A percentile compares a stretch with the other conserved stretches of the same genome.
These are phyloP conservation scores for Phytoseiulus persimilis DNA, from an alignment of 2,888 invertebrate genomes.

Conservation along the genomic window DNA sequence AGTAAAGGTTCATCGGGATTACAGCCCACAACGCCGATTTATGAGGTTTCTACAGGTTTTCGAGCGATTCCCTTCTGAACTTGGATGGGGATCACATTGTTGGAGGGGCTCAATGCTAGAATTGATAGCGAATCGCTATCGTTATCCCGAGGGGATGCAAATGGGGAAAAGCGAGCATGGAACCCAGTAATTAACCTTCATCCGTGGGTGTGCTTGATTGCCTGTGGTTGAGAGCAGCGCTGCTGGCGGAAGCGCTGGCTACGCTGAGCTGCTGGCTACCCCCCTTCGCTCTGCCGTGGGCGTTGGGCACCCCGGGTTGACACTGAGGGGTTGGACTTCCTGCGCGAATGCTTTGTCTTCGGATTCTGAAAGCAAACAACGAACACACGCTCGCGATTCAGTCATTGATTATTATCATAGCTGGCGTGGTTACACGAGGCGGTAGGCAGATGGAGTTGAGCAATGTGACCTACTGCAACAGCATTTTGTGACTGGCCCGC, in stretches of 20 bases:
- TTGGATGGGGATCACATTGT: too few relatives aligned
- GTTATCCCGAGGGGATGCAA: too few relatives aligned
- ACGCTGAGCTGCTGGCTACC: slow-evolving; percentile 39
- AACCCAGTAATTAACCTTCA: slow-evolving; percentile 7
- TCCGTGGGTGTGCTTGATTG: slow-evolving; percentile 27
- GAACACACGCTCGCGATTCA: neutral
- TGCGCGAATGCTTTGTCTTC: slow-evolving; percentile 37
- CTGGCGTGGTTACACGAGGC: neutral
- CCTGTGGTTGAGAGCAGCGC: slow-evolving; percentile 26
- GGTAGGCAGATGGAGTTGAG: neutral
- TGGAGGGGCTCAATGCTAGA: too few relatives aligned
- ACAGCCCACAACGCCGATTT: too few relatives aligned
- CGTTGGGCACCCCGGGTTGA: slow-evolving; percentile 19
- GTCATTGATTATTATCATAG: neutral
- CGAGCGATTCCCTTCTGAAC: too few relatives aligned
- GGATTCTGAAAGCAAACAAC: slow-evolving; percentile 28
- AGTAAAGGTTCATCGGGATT: too few relatives aligned
- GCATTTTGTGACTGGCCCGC: neutral
- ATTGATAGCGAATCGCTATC: too few relatives aligned
- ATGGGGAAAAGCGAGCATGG: neutral
- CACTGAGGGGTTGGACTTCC: slow-evolving; percentile 38
- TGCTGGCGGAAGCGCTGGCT: slow-evolving; percentile 27
- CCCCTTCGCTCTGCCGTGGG: slow-evolving; percentile 25
- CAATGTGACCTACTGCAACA: neutral
- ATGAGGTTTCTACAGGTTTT: too few relatives aligned